Conservation (phyloP, 2,888 invertebrate species). For the Sminthurinus aureus region DNA sequence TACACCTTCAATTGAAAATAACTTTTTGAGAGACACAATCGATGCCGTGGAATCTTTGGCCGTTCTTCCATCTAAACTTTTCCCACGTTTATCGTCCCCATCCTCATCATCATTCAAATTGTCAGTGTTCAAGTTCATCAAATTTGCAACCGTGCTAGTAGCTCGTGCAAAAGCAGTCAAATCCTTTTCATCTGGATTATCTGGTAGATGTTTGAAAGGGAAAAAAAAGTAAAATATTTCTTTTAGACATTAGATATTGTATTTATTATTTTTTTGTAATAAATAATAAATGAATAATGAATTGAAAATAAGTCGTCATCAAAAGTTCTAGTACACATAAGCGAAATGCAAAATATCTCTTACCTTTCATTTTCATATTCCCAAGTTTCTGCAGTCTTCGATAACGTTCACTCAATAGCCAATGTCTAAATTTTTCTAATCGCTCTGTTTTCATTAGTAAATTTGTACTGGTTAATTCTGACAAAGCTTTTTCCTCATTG, state of each 20-base stretch:
- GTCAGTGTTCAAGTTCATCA: background rate
- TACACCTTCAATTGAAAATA: conserved; percentile 29
- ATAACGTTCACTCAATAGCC: conserved; percentile 49
- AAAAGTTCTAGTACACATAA: too few relatives aligned
- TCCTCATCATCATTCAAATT: too few relatives aligned
- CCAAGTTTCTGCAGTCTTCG: background rate
- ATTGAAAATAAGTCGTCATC: too few relatives aligned
- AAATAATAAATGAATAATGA: too few relatives aligned
- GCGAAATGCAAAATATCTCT: too few relatives aligned
- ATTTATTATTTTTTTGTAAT: too few relatives aligned
- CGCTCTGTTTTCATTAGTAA: conserved; percentile 47
- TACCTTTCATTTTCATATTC: too few relatives aligned
- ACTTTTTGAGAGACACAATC: background rate
- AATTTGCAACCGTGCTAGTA: conserved; percentile 22
- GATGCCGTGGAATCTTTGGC: background rate
- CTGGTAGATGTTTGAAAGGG: too few relatives aligned
- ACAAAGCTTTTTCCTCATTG: conserved; percentile 29
- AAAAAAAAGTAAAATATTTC: too few relatives aligned
- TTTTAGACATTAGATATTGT: too few relatives aligned
- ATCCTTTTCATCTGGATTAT: conserved; percentile 4
- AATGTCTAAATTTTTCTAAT: conserved; percentile 48
- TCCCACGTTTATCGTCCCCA: too few relatives aligned
- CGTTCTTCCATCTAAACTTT: background rate
- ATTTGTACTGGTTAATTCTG: conserved; percentile 47
- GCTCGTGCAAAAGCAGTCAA: conserved; percentile 25